Evolutionary conservation across 2,113 vertebrate species (phyloP).

Genomic region (Sinocyclocheilus anshuiensis): DNA sequence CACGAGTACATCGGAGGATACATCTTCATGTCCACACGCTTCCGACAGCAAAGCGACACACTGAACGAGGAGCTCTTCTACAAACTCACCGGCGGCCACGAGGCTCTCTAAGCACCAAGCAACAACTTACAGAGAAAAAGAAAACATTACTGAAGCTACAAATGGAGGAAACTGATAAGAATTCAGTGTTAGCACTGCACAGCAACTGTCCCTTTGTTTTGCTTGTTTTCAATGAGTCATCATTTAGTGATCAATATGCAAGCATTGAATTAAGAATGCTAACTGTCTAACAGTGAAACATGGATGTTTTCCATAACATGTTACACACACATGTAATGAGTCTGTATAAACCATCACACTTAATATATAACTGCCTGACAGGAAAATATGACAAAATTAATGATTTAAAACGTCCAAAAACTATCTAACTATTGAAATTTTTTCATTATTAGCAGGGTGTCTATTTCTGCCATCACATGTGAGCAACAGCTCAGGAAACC

Average conservation of each 20-base stretch:
- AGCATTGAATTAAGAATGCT: not conserved
- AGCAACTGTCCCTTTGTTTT: not conserved
- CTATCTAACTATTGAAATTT: not conserved
- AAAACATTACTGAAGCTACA: not conserved
- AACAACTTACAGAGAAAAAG: not conserved
- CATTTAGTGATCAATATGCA: not conserved
- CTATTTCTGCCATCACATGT: slow-evolving; percentile 31
- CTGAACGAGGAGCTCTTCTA: slow-evolving; percentile 89
- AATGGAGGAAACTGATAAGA: slow-evolving; percentile 1
- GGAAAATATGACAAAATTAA: not conserved
- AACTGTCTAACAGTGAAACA: not conserved
- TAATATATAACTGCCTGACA: not conserved
- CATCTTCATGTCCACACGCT: slow-evolving; percentile 89
- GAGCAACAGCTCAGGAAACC: slow-evolving; percentile 64
- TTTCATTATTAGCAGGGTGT: not conserved
- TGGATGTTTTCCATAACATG: not conserved
- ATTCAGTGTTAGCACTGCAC: not conserved
- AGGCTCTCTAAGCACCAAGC: slow-evolving; percentile 77
- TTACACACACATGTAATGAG: not conserved
- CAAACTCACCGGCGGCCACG: slow-evolving; percentile 88
- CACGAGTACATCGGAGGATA: slow-evolving; percentile 92
- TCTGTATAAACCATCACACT: not conserved
- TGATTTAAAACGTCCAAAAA: not conserved
- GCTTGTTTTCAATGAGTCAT: not conserved
- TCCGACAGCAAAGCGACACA: slow-evolving; percentile 74